Conservation (phyloP, 2,113 vertebrate species). For the Stegastes partitus region DNA sequence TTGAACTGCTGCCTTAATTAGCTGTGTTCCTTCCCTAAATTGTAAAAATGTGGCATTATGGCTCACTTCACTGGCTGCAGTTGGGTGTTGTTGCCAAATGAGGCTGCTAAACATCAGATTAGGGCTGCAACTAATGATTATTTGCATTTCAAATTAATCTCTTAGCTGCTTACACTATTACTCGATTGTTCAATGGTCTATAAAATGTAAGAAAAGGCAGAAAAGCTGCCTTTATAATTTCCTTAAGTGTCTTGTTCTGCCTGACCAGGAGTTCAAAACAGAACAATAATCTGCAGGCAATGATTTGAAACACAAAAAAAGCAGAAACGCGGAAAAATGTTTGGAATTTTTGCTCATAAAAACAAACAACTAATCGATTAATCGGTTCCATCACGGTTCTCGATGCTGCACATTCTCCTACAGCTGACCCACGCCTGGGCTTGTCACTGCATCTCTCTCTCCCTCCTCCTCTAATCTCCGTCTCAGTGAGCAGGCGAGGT, state of each 20-base stretch:
- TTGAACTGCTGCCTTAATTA: not conserved
- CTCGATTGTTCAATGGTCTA: not conserved
- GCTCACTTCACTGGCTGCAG: too few species aligned
- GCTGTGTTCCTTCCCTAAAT: not conserved
- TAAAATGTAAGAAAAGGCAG: not conserved
- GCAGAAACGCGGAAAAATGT: too few species aligned
- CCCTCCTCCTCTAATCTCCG: slow-evolving; percentile 42
- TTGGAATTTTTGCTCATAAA: too few species aligned
- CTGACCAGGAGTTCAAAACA: not conserved
- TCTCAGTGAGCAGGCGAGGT: slow-evolving; percentile 46
- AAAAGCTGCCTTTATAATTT: not conserved
- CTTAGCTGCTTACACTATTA: not conserved
- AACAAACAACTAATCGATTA: too few species aligned
- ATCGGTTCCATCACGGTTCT: not conserved
- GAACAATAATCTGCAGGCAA: not conserved
- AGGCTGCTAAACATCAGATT: slow-evolving; percentile 32
- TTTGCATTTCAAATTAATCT: not conserved
- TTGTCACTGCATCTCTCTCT: not conserved
- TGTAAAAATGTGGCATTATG: too few species aligned
- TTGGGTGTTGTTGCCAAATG: not conserved
- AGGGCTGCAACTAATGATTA: not conserved
- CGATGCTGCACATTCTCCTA: not conserved
- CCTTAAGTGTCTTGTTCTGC: too few species aligned
- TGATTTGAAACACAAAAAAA: not conserved
- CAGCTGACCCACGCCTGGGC: not conserved